Evolutionary conservation across 2,113 vertebrate species (phyloP), one percentile per base, ranked within the genome.

Genomic region (Peucedramus taeniatus): DNA sequence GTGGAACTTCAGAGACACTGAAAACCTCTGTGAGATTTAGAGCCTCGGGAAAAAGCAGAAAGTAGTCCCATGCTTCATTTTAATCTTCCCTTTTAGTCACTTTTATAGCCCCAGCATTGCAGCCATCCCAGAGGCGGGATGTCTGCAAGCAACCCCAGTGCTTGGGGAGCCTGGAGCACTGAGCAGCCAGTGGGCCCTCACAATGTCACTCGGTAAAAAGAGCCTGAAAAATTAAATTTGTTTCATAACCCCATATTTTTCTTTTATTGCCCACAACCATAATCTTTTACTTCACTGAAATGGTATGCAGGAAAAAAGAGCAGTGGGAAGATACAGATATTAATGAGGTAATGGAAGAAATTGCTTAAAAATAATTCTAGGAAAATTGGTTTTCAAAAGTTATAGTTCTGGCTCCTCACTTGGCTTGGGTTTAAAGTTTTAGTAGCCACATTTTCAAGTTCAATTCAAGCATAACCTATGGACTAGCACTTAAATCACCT

Each of bases 281-380:
- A 59, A 64, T n/a, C 14, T 75, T 89, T 94, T 79, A 79, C 57
- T 93, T 96, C 70, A 85, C 26, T 76, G 31, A 83, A 88, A 88
- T 35, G 40, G 57, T 23, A 90, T 83, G 85, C 47, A 75, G 53
- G 51, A 39, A 59, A 78, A 83, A 71, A 66, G 44, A 89, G 26
- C 20, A 40, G 17, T 28, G 28, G 20, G 8, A 65, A 88, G 53
- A 80, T 21, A 76, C 15, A 59, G 39, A 20, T 93, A 84, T 87
- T 89, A 84, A 70, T 66, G 74, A 91, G 35, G 51, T 54, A 93
- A 78, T 54, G 74, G 89, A 89, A 89, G 47, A 89, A 78, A 87
- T 78, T 7, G 53, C 59, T 77, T 65, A 0, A 80, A 72, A 94
- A 65, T 39, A 59, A 22, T 56, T 82, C 24, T 20, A 37, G 37